Evolutionary conservation across 2,888 invertebrate genomes (phyloP), one percentile per base, ranked within the genome.

Genomic region (Myathropa florea): DNA sequence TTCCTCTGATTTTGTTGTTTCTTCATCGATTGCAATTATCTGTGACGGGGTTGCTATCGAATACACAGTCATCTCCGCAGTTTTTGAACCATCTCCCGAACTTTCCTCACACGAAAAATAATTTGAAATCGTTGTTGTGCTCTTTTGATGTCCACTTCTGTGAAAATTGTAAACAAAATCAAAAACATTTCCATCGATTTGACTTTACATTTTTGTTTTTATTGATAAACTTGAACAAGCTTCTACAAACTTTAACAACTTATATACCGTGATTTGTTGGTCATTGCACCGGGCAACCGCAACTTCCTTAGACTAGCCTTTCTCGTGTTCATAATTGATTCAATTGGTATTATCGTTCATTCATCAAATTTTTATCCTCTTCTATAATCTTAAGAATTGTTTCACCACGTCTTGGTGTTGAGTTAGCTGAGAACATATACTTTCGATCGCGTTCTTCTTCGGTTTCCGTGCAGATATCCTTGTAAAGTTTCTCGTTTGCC

Each of bases 241-340:
- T n/a, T 67, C 24, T 83, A 88, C 59, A 70, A n/a, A 46, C 23
- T 18, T 46, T 18, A 46, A 46, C 18, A 46, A 46, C n/a, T 18
- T 63, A 65, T 89, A 76, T 92, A 92, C 91, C 91, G 91, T 78
- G 23, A 26, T 55, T 23, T 53, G 26, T 6, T 64, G 23, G n/a
- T 88, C 39, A 71, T 78, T 55, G 85, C 71, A 30, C 88, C 79
- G 1, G 90, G 89, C 63, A 90, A 73, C 73, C 91, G 90, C 0
- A 92, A 84, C 88, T 92, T 92, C 57, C 88, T 90, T 53, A 92
- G 89, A 82, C 92, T 91, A 0, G 89, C 89, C 88, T 89, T 91
- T 18, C 91, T 90, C 9, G 90, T 89, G 77, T 90, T 91, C 92
- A 92, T 92, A 21, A 14, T 80, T 53, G 3, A 12, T 7, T 24